Percentiles rank a stretch among this genome's conserved stretches.
These are phyloP conservation scores for Pangasianodon hypophthalmus DNA, from an alignment of 2,113 vertebrate species.

Conservation along the genomic window DNA sequence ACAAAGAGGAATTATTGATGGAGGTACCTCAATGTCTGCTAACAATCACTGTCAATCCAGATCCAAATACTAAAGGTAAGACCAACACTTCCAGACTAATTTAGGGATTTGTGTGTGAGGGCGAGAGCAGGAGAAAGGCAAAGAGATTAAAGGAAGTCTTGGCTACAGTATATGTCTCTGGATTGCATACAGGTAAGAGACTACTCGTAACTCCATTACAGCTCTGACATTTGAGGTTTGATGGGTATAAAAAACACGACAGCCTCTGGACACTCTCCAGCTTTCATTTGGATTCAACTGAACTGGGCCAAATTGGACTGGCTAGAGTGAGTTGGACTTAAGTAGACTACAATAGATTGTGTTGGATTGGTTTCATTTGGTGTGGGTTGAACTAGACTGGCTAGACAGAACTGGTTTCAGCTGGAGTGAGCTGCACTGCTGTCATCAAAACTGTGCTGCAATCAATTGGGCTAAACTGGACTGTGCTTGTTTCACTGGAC, in stretches of 20 bases:
- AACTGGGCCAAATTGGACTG: slow-evolving; percentile 4
- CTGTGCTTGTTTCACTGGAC: not conserved
- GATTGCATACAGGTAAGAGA: not conserved
- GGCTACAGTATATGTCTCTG: not conserved
- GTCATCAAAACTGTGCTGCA: not conserved
- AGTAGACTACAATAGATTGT: slow-evolving; percentile 12
- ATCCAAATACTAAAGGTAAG: not conserved
- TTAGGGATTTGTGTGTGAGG: not conserved
- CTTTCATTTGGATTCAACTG: not conserved
- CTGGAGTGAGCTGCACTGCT: not conserved
- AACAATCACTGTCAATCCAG: slow-evolving; percentile 23
- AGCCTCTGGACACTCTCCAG: not conserved
- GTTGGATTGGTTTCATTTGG: slow-evolving; percentile 18
- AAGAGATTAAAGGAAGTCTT: slow-evolving; percentile 3
- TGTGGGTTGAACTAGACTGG: not conserved
- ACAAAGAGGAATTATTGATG: slow-evolving; percentile 26
- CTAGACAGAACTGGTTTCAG: slow-evolving; percentile 2
- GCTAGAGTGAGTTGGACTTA: not conserved
- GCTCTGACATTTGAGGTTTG: slow-evolving; percentile 4
- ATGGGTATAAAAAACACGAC: not conserved
- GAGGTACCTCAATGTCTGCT: slow-evolving; percentile 16
- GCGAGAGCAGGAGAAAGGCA: not conserved
- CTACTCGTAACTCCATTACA: not conserved
- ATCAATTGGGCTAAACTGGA: not conserved
- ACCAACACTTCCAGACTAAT: not conserved